These are phyloP conservation scores for Rhineura floridana DNA, from an alignment of 2,113 vertebrate genomes.

Conservation along the genomic window DNA sequence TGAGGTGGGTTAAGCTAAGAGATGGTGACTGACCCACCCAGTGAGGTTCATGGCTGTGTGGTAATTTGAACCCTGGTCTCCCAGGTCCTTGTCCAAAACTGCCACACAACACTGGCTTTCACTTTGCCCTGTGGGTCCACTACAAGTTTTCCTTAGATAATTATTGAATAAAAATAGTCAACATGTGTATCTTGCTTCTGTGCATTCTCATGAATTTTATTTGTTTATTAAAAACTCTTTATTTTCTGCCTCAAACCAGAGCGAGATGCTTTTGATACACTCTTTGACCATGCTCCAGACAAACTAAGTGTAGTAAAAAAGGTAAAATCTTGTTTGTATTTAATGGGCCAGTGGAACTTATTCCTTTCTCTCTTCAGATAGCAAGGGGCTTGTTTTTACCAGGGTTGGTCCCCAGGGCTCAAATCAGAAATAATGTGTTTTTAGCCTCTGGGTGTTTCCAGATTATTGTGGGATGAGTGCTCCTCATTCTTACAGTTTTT, in stretches of 20 bases:
- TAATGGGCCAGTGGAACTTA: background rate
- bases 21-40: no score
- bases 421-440: background rate
- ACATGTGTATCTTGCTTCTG: background rate
- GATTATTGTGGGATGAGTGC: background rate
- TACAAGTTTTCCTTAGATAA: rapidly evolving
- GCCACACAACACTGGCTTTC: no score
- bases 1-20: no score
- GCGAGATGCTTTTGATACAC: constrained; percentile 87
- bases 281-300: constrained; percentile 88
- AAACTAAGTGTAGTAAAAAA: constrained; percentile 88
- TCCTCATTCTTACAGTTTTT: no score
- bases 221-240: background rate
- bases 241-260: constrained; percentile 65
- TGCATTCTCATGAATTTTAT: background rate
- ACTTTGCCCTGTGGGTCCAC: background rate
- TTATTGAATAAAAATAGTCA: background rate
- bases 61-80: no score
- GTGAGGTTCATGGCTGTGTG: no score
- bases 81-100: no score
- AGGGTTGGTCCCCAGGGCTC: background rate
- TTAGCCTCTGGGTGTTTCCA: background rate
- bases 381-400: background rate
- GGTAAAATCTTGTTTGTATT: constrained; percentile 64
- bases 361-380: background rate